Percentiles rank a stretch among this genome's conserved stretches.
Evolutionary conservation across 2,113 vertebrate genomes (phyloP).

Genomic region (Pygoscelis antarcticus): DNA sequence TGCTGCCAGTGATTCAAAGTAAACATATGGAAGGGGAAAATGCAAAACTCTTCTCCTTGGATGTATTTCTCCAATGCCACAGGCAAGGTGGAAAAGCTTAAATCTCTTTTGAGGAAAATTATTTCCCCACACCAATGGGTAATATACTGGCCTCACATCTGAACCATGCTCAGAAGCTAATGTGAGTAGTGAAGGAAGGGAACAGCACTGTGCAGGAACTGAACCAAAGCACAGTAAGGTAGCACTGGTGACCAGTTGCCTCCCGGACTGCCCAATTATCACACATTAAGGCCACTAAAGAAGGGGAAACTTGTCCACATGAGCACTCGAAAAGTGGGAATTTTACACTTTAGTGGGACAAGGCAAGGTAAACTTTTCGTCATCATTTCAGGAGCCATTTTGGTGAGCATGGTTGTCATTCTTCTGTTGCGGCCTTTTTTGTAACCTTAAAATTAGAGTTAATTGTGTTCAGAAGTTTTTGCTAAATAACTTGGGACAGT

Average conservation of each 20-base stretch:
- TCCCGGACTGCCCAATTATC: background rate
- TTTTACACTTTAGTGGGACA: background rate
- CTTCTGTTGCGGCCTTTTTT: background rate
- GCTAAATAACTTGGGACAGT: background rate
- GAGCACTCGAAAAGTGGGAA: background rate
- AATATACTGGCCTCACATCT: background rate
- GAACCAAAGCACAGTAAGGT: background rate
- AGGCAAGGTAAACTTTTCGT: background rate
- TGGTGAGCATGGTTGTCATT: background rate
- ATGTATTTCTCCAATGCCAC: background rate
- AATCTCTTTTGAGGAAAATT: background rate
- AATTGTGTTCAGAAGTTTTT: background rate
- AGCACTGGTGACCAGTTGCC: background rate
- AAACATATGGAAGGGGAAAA: background rate
- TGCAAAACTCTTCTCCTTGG: background rate
- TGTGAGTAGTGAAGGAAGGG: background rate
- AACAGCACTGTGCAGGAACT: background rate
- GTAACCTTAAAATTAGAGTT: background rate
- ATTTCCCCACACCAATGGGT: background rate
- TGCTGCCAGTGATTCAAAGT: background rate
- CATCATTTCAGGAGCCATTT: background rate
- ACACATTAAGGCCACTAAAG: background rate
- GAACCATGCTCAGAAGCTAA: background rate
- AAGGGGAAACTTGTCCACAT: background rate
- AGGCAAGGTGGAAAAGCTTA: background rate